These are phyloP conservation scores for Lethenteron reissneri DNA, from an alignment of 2,113 vertebrate species.

Conservation along the genomic window DNA sequence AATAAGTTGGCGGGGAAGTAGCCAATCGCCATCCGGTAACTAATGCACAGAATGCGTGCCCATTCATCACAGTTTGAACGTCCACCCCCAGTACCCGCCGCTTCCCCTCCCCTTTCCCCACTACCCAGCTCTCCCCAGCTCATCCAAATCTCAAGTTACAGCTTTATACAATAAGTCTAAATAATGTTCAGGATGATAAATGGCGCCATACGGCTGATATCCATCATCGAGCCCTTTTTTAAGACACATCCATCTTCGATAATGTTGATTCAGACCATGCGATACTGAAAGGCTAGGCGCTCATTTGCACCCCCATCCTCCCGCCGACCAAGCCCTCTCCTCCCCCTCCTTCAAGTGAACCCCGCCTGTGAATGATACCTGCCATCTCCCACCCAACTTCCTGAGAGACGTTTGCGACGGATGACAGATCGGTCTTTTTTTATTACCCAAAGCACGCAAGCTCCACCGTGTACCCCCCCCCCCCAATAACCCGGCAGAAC, in stretches of 20 bases:
- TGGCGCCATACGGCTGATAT: conserved; percentile 92
- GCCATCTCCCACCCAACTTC: background rate
- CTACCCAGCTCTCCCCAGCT: background rate
- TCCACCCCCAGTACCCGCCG: background rate
- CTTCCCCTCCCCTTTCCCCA: background rate
- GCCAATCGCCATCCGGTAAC: conserved; percentile 5
- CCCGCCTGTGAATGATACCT: background rate
- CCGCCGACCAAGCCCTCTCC: too few relatives aligned
- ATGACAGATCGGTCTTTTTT: too few relatives aligned
- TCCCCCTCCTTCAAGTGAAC: too few relatives aligned
- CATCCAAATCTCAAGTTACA: conserved; percentile 48
- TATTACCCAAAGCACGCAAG: too few relatives aligned
- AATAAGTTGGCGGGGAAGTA: background rate
- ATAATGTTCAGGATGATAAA: conserved; percentile 97
- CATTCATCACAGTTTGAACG: conserved; percentile 6
- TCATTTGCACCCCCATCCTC: background rate
- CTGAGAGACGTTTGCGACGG: too few relatives aligned
- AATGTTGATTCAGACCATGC: conserved; percentile 44
- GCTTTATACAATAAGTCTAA: conserved; percentile 88
- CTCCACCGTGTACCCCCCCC: too few relatives aligned
- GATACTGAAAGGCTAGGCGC: background rate
- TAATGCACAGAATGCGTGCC: conserved; percentile 2
- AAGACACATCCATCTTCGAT: conserved; percentile 97
- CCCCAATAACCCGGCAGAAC: too few relatives aligned
- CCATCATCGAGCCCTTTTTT: conserved; percentile 98